Evolutionary conservation across 2,113 vertebrate genomes (phyloP), one percentile per base, ranked within the genome.

Genomic region (Brevimyrus niger): DNA sequence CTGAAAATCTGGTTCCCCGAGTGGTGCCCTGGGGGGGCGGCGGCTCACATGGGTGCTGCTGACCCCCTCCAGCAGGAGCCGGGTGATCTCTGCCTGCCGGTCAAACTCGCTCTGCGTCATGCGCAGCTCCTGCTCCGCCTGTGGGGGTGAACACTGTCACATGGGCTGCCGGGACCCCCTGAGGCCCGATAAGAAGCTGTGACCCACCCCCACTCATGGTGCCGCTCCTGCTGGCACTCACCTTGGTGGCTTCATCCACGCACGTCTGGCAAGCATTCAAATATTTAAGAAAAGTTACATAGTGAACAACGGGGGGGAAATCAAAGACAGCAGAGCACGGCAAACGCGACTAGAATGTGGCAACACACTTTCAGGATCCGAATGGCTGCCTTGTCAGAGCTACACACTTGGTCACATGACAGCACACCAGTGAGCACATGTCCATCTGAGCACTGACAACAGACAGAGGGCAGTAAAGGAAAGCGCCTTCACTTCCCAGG

Each of bases 101-200:
- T 99, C 98, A 91, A 99, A 99, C 90, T 99, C 98, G 55, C 98
- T 99, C 94, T 99, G 98, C 73, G 98, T 97, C 95, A 99, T 97
- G 92, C 97, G 95, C 80, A 99, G 93, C 95, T 99, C 98, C 95
- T 98, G 98, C 94, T 99, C 98, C 35, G 97, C 97, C 98, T 99
- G 91, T 84, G 35, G 35, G 38, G 31, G 7, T 44, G 83, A 46
- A 61, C 73, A 42, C 73, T 11, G 35, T 80, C 27, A 69, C 61
- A 13, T 1, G 3, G 1, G n/a, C 27, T 27, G 61, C 9, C 3
- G n/a, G 27, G n/a, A 31, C 27, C 61, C 61, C n/a, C 23, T 7
- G 44, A 84, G 35, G 44, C 19, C 19, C 3, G 11, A 84, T 2
- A 46, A 47, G 38, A 42, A 84, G 21, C 19, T 23, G 3, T 31